A percentile compares a stretch with the other conserved stretches of the same genome.
These are phyloP conservation scores for Microcebus griseorufus DNA, from an alignment of 2,113 vertebrate species.

Conservation along the genomic window DNA sequence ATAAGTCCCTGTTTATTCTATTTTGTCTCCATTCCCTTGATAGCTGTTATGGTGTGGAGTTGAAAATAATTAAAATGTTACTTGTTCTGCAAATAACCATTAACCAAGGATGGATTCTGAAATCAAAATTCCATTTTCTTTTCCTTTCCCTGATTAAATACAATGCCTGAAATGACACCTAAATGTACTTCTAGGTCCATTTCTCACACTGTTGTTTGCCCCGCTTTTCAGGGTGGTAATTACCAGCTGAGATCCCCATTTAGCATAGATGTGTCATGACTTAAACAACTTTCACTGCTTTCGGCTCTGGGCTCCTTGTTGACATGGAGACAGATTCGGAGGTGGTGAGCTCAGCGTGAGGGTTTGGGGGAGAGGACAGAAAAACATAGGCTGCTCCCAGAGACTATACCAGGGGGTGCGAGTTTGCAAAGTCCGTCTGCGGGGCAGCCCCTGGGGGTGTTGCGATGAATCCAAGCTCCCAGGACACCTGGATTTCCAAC, in stretches of 20 bases:
- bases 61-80: constrained; percentile 83
- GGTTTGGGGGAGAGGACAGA: neutral
- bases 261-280: neutral
- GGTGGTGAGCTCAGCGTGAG: neutral
- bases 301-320: neutral
- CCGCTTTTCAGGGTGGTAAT: neutral
- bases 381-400: no score
- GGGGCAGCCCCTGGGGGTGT: neutral
- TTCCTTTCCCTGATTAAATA: neutral
- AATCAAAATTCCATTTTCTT: constrained; percentile 37
- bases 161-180: neutral
- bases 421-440: neutral
- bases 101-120: constrained; percentile 65
- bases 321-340: neutral
- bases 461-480: neutral
- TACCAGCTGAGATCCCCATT: neutral
- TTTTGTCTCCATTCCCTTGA: constrained; percentile 77
- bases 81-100: constrained; percentile 82
- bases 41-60: constrained; percentile 77
- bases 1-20: constrained; percentile 82
- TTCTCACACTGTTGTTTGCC: neutral
- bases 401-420: rapidly evolving
- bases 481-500: neutral
- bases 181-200: rapidly evolving
- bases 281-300: rapidly evolving